Base-by-base conservation (phyloP, 2,797 vertebrate species). In the Etheostoma perlongum region DNA sequence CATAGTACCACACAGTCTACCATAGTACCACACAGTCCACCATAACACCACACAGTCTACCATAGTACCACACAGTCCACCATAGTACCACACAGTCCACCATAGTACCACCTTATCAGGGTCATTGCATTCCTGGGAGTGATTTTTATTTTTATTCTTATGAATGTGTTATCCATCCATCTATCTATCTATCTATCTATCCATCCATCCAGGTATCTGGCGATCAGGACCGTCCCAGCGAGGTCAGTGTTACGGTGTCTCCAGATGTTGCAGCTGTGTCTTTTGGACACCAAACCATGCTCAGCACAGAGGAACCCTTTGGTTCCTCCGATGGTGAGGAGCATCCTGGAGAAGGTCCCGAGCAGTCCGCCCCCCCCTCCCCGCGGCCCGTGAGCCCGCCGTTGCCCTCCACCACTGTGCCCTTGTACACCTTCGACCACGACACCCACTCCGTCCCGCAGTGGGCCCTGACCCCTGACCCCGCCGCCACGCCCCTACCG, bases 391-490 rank as follows among this genome's bases (percentile, higher is more conserved):
- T 11, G 1, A 40, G 10, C 36, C 36, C n/a, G 54, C 3, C 48
- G 6, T 44, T 7, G 0, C 23, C 30, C 4, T 65, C 85, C 58
- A 79, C 82, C 0, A 42, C 76, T 0, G 46, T 67, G 0, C 62
- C 76, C 21, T 4, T 86, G 16, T 83, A 72, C 44, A 81, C 81
- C 0, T 82, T 82, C 1, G 88, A 89, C 55, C 64, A 52, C 16
- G 60, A 21, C 60, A 60, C 67, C 48, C 33, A 23, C 9, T 84
- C 85, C 7, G 42, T 82, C 42, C 77, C 89, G 6, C 36, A 73
- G 52, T 76, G 92, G 81, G 76, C 77, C 21, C 72, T 88, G 67
- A 67, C 16, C 53, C 86, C 90, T 0, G 83, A 92, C 63, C 68
- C 54, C 0, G 58, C 42, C 4, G 77, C 88, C 68, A 82, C 68